Evolutionary conservation across 2,113 vertebrate species (phyloP).

Genomic region (Dasyurus viverrinus): DNA sequence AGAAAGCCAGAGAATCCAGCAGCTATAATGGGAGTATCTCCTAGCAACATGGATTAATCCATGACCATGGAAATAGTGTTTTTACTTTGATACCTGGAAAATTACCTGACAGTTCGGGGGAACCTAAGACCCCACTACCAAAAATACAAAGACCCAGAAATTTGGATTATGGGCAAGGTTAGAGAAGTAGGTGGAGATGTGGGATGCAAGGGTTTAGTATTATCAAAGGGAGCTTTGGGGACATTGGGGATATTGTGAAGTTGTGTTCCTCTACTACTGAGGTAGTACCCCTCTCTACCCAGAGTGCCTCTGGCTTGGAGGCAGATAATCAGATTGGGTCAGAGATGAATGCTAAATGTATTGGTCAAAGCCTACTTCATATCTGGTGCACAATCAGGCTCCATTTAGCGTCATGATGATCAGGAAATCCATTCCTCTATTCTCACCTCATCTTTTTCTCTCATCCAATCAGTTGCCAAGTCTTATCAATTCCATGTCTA

Average conservation of each 20-base stretch:
- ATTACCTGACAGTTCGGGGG: not conserved
- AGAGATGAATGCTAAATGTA: not conserved
- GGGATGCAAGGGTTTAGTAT: not conserved
- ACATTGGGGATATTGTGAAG: not conserved
- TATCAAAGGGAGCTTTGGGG: not conserved
- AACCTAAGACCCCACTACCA: not conserved
- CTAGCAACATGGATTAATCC: conserved; percentile 29
- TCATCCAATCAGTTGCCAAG: not conserved
- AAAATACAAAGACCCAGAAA: conserved; percentile 10
- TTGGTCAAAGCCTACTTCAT: not conserved
- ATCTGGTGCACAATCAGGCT: not conserved
- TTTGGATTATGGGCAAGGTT: not conserved
- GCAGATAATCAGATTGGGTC: not conserved
- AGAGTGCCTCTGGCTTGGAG: not conserved
- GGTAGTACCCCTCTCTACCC: not conserved
- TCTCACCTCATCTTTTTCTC: not conserved
- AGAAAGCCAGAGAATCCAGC: conserved; percentile 47
- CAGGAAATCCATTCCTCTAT: not conserved
- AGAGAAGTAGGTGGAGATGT: not conserved
- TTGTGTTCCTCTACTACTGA: not conserved
- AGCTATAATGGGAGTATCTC: conserved; percentile 44
- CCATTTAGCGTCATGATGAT: not conserved
- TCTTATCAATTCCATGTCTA: not conserved
- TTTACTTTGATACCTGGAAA: not conserved
- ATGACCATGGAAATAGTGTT: not conserved